phyloP scores from a whole-genome alignment of 2,888 invertebrate genomes.

The Exocentrus adspersus region DNA sequence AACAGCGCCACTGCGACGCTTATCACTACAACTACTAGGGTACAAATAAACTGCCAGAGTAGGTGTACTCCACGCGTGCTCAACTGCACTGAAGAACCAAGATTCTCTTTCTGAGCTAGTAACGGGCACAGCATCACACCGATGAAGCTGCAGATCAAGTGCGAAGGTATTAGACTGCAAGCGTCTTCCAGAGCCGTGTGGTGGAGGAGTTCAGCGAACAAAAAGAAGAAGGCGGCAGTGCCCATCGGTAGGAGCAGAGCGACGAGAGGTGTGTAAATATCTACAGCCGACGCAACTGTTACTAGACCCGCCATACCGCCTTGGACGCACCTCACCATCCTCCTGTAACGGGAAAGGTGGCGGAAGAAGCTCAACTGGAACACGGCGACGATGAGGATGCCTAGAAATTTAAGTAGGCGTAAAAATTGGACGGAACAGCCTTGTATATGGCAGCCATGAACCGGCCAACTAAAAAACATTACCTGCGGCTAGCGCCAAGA shows the following conservation, averaged over 20 bases:
- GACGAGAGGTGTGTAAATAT: constrained; percentile 53
- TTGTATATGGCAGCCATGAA: too few species aligned
- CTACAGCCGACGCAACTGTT: constrained; percentile 55
- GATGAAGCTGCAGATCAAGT: constrained; percentile 54
- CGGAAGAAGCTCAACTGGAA: constrained; percentile 47
- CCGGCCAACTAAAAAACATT: too few species aligned
- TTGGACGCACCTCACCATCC: constrained; percentile 57
- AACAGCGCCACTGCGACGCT: constrained; percentile 35
- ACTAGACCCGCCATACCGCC: constrained; percentile 58
- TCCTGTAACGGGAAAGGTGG: constrained; percentile 58
- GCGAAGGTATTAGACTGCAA: constrained; percentile 57
- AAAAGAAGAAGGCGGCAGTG: constrained; percentile 49
- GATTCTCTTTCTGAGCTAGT: constrained; percentile 39
- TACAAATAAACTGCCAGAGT: constrained; percentile 47
- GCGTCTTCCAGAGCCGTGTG: constrained; percentile 59
- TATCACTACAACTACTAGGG: constrained; percentile 26
- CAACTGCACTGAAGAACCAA: neutral
- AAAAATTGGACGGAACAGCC: neutral
- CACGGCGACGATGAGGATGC: constrained; percentile 41
- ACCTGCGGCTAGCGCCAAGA: constrained; percentile 41
- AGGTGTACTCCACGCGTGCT: constrained; percentile 24
- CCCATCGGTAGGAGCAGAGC: constrained; percentile 48
- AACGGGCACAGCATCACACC: constrained; percentile 55
- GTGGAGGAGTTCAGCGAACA: constrained; percentile 51
- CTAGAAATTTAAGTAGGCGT: constrained; percentile 27